Base-by-base conservation (phyloP, 2,888 invertebrate species). In the Chrysodeixis includens region DNA sequence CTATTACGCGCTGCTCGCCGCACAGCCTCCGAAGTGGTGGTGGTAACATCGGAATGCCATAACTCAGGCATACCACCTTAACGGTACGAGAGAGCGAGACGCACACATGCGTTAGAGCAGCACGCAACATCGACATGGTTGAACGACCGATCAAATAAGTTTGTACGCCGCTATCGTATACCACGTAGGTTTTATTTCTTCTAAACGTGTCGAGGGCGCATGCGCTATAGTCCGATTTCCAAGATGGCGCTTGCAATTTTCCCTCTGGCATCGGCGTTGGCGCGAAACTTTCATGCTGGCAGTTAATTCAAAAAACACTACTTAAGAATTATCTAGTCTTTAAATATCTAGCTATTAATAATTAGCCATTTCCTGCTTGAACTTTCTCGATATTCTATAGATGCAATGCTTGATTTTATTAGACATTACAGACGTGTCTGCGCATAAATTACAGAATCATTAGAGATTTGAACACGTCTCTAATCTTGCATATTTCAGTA, bases 91-190 rank as follows among this genome's bases (percentile, higher is more conserved):
- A 54, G 90, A 93, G 76, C 63, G 90, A 83, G 93, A 93, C 83
- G 77, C 76, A 78, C 76, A 76, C 84, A 88, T 84, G 73, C 62
- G 86, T 66, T 72, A 71, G 87, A 92, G 74, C 70, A 87, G 81
- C 88, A 90, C 69, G 80, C 78, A 80, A 76, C 77, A 83, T 80
- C 90, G 92, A 90, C 91, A 92, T 92, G 94, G 94, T 94, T 94
- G 94, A 94, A 94, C 93, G 94, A 94, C 94, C 94, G 93, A 93
- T 94, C 94, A 94, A 94, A 94, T 94, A 93, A 94, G 94, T 93
- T 93, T 91, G 93, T 93, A 90, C 92, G 88, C 88, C 83, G 89
- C 90, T 87, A 87, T 91, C 90, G 91, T 93, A 91, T 90, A 90
- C 91, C 88, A 91, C 90, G 92, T 91, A 91, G 91, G 91, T 92